Evolutionary conservation across 2,888 invertebrate genomes (phyloP), one percentile per base, ranked within the genome.

Genomic region (Caenorhabditis uteleia): DNA sequence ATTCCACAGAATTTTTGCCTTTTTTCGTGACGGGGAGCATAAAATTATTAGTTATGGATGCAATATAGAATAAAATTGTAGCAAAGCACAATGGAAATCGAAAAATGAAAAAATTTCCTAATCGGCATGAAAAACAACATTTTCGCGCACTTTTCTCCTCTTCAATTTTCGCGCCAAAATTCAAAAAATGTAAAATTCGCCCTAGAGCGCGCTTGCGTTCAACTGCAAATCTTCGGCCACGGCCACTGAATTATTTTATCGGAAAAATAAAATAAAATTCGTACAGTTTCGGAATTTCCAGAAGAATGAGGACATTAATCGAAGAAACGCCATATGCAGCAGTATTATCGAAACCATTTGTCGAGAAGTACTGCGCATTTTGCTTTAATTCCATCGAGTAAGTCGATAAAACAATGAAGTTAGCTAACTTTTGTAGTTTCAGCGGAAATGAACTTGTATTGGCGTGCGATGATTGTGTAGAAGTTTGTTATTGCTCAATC

Each of bases 391-490:
- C 16, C 3, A 5, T 39, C 7, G 34, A 12, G n/a, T 34, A 34
- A 34, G n/a, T 34, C n/a, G 5, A n/a, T n/a, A 34, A 34, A 34
- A 34, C 8, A 34, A 34, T n/a, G n/a, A n/a, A n/a, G n/a, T n/a
- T n/a, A n/a, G n/a, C n/a, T n/a, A n/a, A n/a, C n/a, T n/a, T n/a
- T n/a, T n/a, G n/a, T 29, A 10, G 8, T 14, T 10, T 10, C 31
- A 14, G 14, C 14, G 31, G 14, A 14, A 29, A 29, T 29, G 8
- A 29, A 10, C 31, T 29, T 29, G 31, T 7, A 14, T 18, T 59
- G 2, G 12, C 34, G 1, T 61, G 62, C 26, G 62, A 62, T 23
- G 50, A 62, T 29, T 62, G 62, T 33, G 10, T 44, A n/a, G 44
- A 47, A 29, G 56, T 62, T 3, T 29, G 46, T 7, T 62, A 62